A percentile compares a stretch with the other conserved stretches of the same genome.
phyloP scores from a whole-genome alignment of 2,113 vertebrate species.

The Zonotrichia leucophrys region DNA sequence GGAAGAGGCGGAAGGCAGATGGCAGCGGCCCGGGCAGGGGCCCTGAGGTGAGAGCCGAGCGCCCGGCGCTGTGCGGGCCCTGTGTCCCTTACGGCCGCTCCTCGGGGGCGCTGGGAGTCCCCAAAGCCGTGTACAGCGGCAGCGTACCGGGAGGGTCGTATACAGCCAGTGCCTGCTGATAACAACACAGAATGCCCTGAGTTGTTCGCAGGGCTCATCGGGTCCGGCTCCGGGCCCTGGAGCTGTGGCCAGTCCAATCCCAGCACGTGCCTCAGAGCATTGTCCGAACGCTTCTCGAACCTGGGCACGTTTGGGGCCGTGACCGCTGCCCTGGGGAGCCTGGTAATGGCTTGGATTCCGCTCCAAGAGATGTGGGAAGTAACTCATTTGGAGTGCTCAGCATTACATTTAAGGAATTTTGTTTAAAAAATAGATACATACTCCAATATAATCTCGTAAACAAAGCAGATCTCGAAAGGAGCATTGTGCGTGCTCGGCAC shows the following conservation, averaged over 20 bases:
- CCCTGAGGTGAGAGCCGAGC: background rate
- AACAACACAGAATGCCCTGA: rapidly evolving
- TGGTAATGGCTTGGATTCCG: background rate
- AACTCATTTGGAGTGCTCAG: background rate
- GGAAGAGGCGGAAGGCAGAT: background rate
- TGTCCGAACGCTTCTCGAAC: background rate
- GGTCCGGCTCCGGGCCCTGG: background rate
- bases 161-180: rapidly evolving
- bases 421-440: background rate
- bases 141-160: rapidly evolving
- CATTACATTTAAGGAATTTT: background rate
- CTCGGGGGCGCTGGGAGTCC: background rate
- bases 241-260: background rate
- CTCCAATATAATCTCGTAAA: rapidly evolving
- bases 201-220: background rate
- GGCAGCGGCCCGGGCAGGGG: background rate
- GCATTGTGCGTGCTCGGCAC: background rate
- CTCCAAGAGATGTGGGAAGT: rapidly evolving
- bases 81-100: background rate
- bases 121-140: rapidly evolving
- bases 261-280: background rate
- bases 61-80: background rate
- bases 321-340: background rate
- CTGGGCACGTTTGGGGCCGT: background rate
- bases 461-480: background rate